Base-by-base conservation (phyloP, 1,140 invertebrate species). In the Rhizoglyphus robini region DNA sequence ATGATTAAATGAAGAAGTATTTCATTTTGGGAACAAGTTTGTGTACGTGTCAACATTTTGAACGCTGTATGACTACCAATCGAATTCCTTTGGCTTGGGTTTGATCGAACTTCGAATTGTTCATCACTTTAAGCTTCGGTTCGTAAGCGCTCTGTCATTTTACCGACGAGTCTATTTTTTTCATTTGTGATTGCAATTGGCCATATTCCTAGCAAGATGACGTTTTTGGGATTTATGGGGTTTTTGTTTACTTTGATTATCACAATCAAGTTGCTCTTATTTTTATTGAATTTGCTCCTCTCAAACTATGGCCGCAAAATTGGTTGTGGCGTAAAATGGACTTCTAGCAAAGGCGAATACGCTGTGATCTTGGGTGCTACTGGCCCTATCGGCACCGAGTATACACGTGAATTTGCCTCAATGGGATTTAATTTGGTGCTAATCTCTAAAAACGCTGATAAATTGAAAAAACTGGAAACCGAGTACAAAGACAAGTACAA, bases 331-430 rank as follows among this genome's bases (percentile, higher is more conserved):
- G 68, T 71, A 8, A 68, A 76, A 65, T 68, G 75, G 57, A 31
- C 13, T 20, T 36, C 63, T 8, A 27, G 4, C 18, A 48, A 65
- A 20, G 58, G 58, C 29, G 41, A 46, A 15, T 67, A 29, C 30
- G 62, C 62, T 23, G 87, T 95, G 65, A 78, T 94, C 0, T 94
- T 90, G 32, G 91, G 91, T 32, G 83, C 87, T 0, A 94, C 90
- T 3, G 90, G 93, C 80, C 90, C 90, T 11, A 84, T 95, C 70
- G 91, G 91, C 15, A 89, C 87, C 76, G 88, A 87, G 1, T 94
- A 87, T 74, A 86, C 88, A 2, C 81, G 84, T 30, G 74, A 88
- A 85, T 74, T 96, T 61, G 92, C 91, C 0, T 78, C 82, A 41
- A 81, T 81, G 68, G 90, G 92, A 38, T 78, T 94, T 66, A 86